Evolutionary conservation across 2,888 invertebrate genomes (phyloP).

Genomic region (Cepaea hortensis): DNA sequence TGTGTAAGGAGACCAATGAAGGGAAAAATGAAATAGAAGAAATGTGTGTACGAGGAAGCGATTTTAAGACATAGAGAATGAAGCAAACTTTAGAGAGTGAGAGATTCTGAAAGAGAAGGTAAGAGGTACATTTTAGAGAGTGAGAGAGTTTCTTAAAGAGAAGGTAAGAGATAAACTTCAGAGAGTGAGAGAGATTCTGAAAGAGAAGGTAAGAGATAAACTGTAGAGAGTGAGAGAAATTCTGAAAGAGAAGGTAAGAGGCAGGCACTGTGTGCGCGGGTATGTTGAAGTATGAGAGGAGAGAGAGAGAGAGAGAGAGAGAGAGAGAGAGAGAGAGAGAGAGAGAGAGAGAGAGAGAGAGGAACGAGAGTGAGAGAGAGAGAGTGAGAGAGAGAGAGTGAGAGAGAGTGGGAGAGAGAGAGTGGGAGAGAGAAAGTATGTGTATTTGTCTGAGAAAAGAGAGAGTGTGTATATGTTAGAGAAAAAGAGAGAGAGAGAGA

Average conservation of each 20-base stretch:
- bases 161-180: too few species aligned
- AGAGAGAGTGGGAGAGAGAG: too few species aligned
- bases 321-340: not conserved
- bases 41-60: too few species aligned
- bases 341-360: not conserved
- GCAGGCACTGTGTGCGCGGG: not conserved
- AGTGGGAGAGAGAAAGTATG: not conserved
- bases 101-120: not conserved
- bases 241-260: not conserved
- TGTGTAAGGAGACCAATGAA: not conserved
- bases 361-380: too few species aligned
- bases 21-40: not conserved
- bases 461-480: not conserved
- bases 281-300: not conserved
- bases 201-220: too few species aligned
- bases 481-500: not conserved
- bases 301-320: not conserved
- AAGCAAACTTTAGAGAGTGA: not conserved
- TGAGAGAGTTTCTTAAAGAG: too few species aligned
- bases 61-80: not conserved
- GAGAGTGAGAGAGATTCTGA: too few species aligned
- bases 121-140: not conserved
- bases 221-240: too few species aligned
- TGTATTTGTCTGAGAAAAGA: not conserved
- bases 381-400: too few species aligned